Base-by-base conservation (phyloP, 2,888 invertebrate species). In the Anorthoa munda region DNA sequence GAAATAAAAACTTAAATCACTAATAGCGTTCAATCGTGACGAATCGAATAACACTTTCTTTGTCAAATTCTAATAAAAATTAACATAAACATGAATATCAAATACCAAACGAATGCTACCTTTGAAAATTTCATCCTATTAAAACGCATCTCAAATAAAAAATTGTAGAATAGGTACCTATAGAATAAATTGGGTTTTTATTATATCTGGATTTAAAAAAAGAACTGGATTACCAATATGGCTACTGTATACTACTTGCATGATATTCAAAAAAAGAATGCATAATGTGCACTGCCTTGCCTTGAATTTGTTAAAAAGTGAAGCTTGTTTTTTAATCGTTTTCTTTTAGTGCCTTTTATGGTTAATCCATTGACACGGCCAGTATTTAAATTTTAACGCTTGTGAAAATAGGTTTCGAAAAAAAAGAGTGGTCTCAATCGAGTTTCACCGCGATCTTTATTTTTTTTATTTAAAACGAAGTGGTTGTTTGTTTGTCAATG, bases 281-380 rank as follows among this genome's bases (percentile, higher is more conserved):
- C 51, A 55, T 69, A 71, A 71, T 66, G 50, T 58, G 15, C 67
- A 66, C 5, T 53, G 58, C 15, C 21, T 75, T 63, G 59, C 80
- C 83, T 85, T 75, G 80, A 74, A 67, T 65, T 72, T 18, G 12
- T 53, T 72, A 7, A 60, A 69, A 63, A 72, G 55, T 39, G 1
- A 39, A 66, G 12, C 61, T 68, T 63, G 31, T 70, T 64, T 78
- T 60, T 65, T 45, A 18, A 50, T 45, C 0, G 0, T 45, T 70
- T 67, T 58, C 12, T 56, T 78, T 56, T 56, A 5, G 4, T 13
- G 1, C 5, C 0, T 45, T 59, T 53, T 58, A 67, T 50, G 51
- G 59, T 68, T 58, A 58, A 66, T 66, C n/a, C 21, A 66, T 72
- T 68, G 4, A n/a, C 23, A 55, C 45, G 48, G 23, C 15, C 21